Conservation (phyloP, 2,888 invertebrate genomes). For the Ophioninae sp. region DNA sequence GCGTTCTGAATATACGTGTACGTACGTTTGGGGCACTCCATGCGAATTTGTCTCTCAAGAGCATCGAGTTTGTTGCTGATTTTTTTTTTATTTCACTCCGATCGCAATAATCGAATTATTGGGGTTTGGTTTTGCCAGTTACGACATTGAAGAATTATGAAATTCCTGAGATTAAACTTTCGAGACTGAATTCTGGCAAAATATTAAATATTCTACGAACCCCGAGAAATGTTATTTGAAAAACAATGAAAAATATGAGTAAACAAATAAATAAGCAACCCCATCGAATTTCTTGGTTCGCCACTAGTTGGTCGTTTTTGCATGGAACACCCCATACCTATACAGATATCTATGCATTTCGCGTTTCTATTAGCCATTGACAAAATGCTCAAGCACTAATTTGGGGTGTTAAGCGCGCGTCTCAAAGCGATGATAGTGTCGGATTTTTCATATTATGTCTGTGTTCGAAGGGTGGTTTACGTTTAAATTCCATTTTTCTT, state of each 20-base stretch:
- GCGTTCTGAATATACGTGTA: conserved; percentile 21
- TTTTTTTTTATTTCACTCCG: background rate
- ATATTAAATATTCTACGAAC: background rate
- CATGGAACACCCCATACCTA: conserved; percentile 1
- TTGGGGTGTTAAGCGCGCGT: conserved; percentile 27
- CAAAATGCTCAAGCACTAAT: conserved; percentile 63
- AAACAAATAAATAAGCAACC: background rate
- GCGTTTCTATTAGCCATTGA: conserved; percentile 58
- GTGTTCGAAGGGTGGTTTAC: background rate
- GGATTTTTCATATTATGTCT: background rate
- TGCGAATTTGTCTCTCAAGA: background rate
- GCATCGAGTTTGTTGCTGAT: background rate
- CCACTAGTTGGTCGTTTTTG: background rate
- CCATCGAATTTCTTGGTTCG: background rate
- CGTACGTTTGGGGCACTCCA: conserved; percentile 22
- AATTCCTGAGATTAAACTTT: background rate
- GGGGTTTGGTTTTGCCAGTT: background rate
- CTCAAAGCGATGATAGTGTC: conserved; percentile 37
- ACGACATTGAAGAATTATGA: background rate
- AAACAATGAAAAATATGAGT: background rate
- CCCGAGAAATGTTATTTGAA: background rate
- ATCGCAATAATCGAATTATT: background rate
- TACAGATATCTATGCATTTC: conserved; percentile 40
- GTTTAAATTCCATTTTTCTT: conserved; percentile 2
- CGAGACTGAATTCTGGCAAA: background rate